Evolutionary conservation across 1,140 invertebrate genomes (phyloP), one percentile per base, ranked within the genome.

Genomic region (Lepidurus apus): DNA sequence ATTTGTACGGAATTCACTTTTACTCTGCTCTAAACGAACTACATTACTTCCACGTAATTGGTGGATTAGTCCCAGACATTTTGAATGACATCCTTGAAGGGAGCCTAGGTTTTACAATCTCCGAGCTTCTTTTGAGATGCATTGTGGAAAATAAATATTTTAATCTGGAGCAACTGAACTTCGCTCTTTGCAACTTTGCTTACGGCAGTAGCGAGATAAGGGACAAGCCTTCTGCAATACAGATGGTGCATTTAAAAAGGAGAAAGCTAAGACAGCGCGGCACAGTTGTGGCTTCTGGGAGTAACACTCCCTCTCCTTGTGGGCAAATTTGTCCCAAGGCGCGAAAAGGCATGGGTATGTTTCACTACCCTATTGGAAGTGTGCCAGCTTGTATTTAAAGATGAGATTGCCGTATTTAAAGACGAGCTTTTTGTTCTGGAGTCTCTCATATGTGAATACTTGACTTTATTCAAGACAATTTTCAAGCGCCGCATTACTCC

Each of bases 11-110:
- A 65, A 42, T 77, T 8, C n/a, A 77, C 34, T 45, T 44, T 44
- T 24, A 73, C 7, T 77, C 78, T 8, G 9, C 65, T 45, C 76
- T 79, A 13, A 79, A 79, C 44, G 75, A 79, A 77, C n/a, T 79
- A n/a, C n/a, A 79, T 13, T 77, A 43, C 44, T 79, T 79, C 42
- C 8, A 79, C 21, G 74, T 74, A 21, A 79, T 75, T 21, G 43
- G 47, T 7, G 74, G 43, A 43, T 26, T 79, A 8, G 26, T 53
- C 7, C 74, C n/a, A n/a, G n/a, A n/a, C n/a, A n/a, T n/a, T n/a
- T n/a, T n/a, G n/a, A n/a, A n/a, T n/a, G n/a, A n/a, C 47, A n/a
- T 74, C 77, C 44, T n/a, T 42, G 5, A 79, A 47, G 78, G 43
- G 77, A 44, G 78, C 43, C 44, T 26, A 26, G 75, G 34, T 42